Evolutionary conservation across 2,888 invertebrate species (phyloP), one percentile per base, ranked within the genome.

Genomic region (Augiades crinisus): DNA sequence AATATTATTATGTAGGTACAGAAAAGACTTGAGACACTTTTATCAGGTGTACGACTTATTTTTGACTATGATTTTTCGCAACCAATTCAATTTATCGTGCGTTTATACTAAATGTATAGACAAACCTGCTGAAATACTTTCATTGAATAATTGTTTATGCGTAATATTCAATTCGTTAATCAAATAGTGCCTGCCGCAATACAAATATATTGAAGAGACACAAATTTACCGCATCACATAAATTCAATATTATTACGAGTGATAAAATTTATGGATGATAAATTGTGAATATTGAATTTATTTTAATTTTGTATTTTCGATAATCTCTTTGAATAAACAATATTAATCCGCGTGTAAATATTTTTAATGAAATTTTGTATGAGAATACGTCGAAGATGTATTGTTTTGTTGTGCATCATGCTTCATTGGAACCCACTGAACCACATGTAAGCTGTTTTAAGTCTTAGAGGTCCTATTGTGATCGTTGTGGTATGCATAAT

Each of bases 401-500:
- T n/a, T n/a, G 12, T 27, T 43, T 50, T 30, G 43, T 43, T 33
- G 43, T 30, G 16, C 36, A 33, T 50, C 36, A 43, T 50, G 43
- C 50, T 43, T 50, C 43, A 50, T 21, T 34, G 36, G 43, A 50
- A 50, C 43, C 36, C 50, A 50, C 43, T 50, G 50, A 50, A 36
- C 43, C 19, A 43, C 36, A 50, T 38, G 24, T 41, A 34, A 36
- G 41, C 40, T 13, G 41, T 50, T 41, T 49, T 41, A 12, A 34
- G 47, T 38, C 22, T 46, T 34, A 27, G 22, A 40, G 19, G 34
- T 43, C 13, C 30, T 62, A 67, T 70, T 73, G 63, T 76, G 77
- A 76, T 76, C 74, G 64, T 55, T 72, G 72, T 75, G 58, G 65
- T 73, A 74, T 76, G 70, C 71, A 75, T 80, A 82, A 82, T 82